phyloP scores from a whole-genome alignment of 2,113 vertebrate species.

The Athene noctua region DNA sequence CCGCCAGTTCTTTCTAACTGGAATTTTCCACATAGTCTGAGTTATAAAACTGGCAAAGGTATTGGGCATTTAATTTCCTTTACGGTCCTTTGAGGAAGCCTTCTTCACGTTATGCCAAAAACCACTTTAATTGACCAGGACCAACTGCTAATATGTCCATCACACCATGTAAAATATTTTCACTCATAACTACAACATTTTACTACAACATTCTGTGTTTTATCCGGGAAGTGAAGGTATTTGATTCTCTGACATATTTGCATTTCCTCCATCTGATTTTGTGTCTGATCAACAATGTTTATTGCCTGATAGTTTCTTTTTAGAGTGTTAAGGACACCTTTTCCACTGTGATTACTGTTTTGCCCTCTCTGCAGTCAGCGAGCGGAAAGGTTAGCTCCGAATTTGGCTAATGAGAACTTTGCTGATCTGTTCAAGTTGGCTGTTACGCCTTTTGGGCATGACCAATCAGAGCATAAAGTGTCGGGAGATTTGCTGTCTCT shows the following conservation, averaged over 20 bases:
- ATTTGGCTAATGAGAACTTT: slow-evolving; percentile 58
- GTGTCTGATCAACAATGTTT: neutral
- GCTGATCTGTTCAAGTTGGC: slow-evolving; percentile 51
- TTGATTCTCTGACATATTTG: neutral
- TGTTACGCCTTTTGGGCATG: slow-evolving; percentile 21
- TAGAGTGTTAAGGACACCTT: slow-evolving; percentile 12
- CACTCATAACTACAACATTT: neutral
- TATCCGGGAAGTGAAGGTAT: neutral
- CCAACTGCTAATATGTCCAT: neutral
- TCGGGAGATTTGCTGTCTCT: slow-evolving; percentile 27
- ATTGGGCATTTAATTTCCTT: slow-evolving; percentile 15
- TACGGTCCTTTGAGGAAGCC: neutral
- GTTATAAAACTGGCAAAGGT: neutral
- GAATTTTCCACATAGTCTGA: slow-evolving; percentile 4
- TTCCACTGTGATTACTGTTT: slow-evolving; percentile 15
- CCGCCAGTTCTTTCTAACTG: neutral
- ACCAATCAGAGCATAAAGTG: slow-evolving; percentile 47
- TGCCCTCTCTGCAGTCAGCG: slow-evolving; percentile 1
- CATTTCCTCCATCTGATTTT: neutral
- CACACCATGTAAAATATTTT: neutral
- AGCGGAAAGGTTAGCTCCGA: slow-evolving; percentile 12
- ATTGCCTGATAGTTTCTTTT: neutral
- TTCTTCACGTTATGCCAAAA: neutral
- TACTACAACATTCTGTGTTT: neutral
- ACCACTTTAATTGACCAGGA: neutral